Conservation (phyloP, 2,797 vertebrate species). For the Sternotherus odoratus region DNA sequence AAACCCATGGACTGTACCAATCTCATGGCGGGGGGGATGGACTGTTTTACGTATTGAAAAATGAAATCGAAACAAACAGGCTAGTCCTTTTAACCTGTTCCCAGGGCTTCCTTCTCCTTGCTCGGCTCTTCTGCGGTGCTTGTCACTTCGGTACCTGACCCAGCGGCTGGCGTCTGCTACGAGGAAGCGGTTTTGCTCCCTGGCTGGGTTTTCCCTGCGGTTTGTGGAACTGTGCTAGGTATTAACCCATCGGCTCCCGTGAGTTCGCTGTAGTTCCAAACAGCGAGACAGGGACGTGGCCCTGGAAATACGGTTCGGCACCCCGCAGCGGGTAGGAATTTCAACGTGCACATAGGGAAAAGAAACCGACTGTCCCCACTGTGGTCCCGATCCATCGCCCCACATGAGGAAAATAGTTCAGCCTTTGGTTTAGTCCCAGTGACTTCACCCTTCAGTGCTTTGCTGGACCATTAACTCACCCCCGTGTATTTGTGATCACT, state of each 20-base stretch:
- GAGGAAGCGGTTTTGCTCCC: not conserved
- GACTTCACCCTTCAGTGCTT: not conserved
- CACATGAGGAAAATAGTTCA: not conserved
- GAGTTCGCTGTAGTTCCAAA: not conserved
- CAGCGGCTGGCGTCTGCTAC: not conserved
- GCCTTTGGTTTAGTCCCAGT: not conserved
- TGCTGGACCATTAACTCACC: not conserved
- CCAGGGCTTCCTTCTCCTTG: not conserved
- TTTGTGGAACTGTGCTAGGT: not conserved
- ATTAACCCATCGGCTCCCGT: not conserved
- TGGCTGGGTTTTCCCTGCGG: not conserved
- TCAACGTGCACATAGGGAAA: not conserved
- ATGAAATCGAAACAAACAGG: not conserved
- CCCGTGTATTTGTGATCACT: not conserved
- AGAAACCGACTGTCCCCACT: not conserved
- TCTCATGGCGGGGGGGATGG: not conserved
- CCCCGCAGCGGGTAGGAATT: not conserved
- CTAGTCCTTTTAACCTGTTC: not conserved
- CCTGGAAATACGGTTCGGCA: not conserved
- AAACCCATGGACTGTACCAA: not conserved
- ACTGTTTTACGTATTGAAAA: not conserved
- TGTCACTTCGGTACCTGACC: not conserved
- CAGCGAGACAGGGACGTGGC: not conserved
- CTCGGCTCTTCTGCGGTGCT: not conserved
- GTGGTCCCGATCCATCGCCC: not conserved